Percentiles rank a stretch among this genome's conserved stretches.
phyloP scores from a whole-genome alignment of 2,797 vertebrate species.

The Rachycentron canadum region DNA sequence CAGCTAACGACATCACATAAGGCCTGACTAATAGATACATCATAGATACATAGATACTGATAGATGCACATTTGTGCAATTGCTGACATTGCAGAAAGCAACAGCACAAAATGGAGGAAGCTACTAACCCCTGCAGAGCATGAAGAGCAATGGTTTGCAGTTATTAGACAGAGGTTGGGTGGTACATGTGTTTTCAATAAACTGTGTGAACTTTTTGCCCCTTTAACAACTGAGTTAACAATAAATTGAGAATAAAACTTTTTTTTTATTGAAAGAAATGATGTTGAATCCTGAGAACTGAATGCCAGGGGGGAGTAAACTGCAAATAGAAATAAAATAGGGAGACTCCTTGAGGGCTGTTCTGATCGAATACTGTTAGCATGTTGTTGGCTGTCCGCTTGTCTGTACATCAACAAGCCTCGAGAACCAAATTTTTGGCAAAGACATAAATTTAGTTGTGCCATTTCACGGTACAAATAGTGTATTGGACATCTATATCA shows the following conservation, averaged over 20 bases:
- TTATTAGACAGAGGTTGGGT: too few species aligned
- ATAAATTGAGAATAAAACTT: too few species aligned
- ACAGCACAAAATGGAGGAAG: background rate
- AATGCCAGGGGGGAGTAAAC: background rate
- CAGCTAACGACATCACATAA: background rate
- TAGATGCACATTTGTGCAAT: background rate
- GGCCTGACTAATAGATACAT: too few species aligned
- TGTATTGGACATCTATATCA: too few species aligned
- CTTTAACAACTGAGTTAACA: too few species aligned
- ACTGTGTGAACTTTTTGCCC: too few species aligned
- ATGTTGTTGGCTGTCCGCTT: too few species aligned
- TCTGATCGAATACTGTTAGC: background rate
- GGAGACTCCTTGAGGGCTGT: background rate
- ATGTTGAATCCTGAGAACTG: background rate
- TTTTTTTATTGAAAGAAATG: background rate
- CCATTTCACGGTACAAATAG: background rate
- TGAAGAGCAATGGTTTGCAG: background rate
- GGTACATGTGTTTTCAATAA: too few species aligned
- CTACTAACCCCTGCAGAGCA: too few species aligned
- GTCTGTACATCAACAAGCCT: too few species aligned
- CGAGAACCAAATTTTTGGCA: too few species aligned
- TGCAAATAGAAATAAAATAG: background rate
- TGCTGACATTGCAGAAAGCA: background rate
- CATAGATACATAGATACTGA: too few species aligned
- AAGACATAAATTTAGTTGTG: background rate